These are phyloP conservation scores for Linnaemya tessellans DNA, from an alignment of 2,888 invertebrate species.

Conservation along the genomic window DNA sequence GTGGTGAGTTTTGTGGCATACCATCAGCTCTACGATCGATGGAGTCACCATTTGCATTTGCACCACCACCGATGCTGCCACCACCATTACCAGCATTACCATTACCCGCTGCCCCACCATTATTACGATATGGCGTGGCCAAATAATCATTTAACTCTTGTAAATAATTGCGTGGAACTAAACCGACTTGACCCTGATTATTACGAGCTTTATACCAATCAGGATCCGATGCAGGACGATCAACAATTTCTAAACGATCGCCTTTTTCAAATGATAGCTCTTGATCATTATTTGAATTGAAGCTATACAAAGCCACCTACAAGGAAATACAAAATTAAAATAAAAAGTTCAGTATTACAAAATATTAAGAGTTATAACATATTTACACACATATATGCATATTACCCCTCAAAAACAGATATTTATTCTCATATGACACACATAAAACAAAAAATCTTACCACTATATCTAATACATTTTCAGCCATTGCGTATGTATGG, in stretches of 20 bases:
- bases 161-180: conserved; percentile 97
- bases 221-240: conserved; percentile 98
- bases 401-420: no score
- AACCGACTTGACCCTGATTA: conserved; percentile 94
- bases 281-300: conserved; percentile 96
- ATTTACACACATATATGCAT: no score
- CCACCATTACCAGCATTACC: conserved; percentile 80
- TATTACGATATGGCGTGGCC: conserved; percentile 90
- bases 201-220: conserved; percentile 99
- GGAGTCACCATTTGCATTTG: conserved; percentile 80
- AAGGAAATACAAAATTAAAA: conserved; percentile 17
- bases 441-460: conserved; percentile 82
- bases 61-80: conserved; percentile 78
- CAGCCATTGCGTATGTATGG: conserved; percentile 97
- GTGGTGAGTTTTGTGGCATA: conserved; percentile 81
- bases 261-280: conserved; percentile 98
- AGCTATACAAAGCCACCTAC: conserved; percentile 94
- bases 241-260: conserved; percentile 97
- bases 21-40: conserved; percentile 84
- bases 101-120: conserved; percentile 83
- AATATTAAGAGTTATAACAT: no score
- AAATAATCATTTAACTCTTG: conserved; percentile 96
- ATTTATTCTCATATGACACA: no score
- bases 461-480: conserved; percentile 97
- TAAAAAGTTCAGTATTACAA: no score